phyloP scores from a whole-genome alignment of 1,140 invertebrate genomes.

The Gonatopus flavifemur region DNA sequence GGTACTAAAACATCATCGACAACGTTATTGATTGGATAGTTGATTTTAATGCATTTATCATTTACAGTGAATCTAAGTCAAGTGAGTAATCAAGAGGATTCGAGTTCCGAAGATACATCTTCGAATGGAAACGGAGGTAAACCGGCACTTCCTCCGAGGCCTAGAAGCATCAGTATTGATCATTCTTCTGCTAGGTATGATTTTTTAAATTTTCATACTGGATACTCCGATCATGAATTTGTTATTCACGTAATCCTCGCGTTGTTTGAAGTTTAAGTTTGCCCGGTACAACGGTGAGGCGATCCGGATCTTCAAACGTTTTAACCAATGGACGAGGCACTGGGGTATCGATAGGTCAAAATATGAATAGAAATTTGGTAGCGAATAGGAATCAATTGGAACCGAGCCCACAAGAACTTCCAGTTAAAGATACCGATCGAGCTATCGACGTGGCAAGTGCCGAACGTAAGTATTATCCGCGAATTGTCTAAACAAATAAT shows the following conservation, averaged over 20 bases:
- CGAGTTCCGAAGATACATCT: conserved; percentile 71
- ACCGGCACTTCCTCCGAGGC: conserved; percentile 64
- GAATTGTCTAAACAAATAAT: not conserved
- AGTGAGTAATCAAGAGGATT: conserved; percentile 71
- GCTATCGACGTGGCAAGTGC: conserved; percentile 55
- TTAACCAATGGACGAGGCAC: conserved; percentile 41
- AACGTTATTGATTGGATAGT: no score
- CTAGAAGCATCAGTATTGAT: conserved; percentile 57
- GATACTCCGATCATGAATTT: no score
- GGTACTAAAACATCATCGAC: no score
- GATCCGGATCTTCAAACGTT: conserved; percentile 40
- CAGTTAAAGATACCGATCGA: conserved; percentile 54
- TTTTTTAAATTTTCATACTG: conserved; percentile 30
- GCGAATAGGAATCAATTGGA: conserved; percentile 49
- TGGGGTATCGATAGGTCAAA: conserved; percentile 27
- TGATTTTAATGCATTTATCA: conserved; percentile 6
- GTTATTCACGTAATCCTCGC: conserved; percentile 19
- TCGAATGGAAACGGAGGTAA: conserved; percentile 59
- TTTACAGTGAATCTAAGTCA: conserved; percentile 65
- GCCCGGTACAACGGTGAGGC: conserved; percentile 36
- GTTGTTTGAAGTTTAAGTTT: conserved; percentile 36
- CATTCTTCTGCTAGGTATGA: conserved; percentile 46
- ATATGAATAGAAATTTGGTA: conserved; percentile 27
- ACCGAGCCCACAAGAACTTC: conserved; percentile 53
- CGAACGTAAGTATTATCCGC: conserved; percentile 55